Base-by-base conservation (phyloP, 1,140 invertebrate species). In the Zaprionus davidi region DNA sequence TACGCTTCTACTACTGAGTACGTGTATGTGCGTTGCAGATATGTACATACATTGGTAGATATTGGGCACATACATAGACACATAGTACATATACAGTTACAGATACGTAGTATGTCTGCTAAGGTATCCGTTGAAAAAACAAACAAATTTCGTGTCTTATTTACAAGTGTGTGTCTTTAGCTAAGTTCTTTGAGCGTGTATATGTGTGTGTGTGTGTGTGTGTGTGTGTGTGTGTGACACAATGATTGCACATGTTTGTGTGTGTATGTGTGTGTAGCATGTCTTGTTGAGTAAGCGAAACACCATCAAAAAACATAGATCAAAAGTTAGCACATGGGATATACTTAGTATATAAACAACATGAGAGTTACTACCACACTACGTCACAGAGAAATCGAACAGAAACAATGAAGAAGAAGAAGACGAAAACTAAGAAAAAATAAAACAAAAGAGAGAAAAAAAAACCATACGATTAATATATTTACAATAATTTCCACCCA, bases 231-330 rank as follows among this genome's bases (percentile, higher is more conserved):
- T 70, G 41, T 63, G 17, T 63, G 57, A 57, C 15, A 69, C 66
- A 60, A 66, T 59, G 57, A 36, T 17, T 41, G 34, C 22, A 22
- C 44, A 7, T 60, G 36, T 63, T n/a, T 55, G 9, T 55, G 24
- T 51, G 28, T 73, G 41, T 64, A 24, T 58, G 13, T 41, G 34
- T 53, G 38, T 59, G 12, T 59, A 4, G 51, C 34, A 36, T 56
- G 28, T 51, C 22, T 74, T 59, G 20, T 57, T 57, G 49, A 62
- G 56, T 60, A 65, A 71, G 73, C 63, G 67, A 79, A 76, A 79
- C 70, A 66, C 53, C 73, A 75, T 83, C 70, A 71, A 69, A 70
- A 41, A 53, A 83, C 71, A 55, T 84, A 84, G 70, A 83, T 73
- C 56, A 75, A 73, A 77, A 73, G 49, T 70, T 70, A 70, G 71